These are phyloP conservation scores for Clunio marinus DNA, from an alignment of 2,888 invertebrate species.

Conservation along the genomic window DNA sequence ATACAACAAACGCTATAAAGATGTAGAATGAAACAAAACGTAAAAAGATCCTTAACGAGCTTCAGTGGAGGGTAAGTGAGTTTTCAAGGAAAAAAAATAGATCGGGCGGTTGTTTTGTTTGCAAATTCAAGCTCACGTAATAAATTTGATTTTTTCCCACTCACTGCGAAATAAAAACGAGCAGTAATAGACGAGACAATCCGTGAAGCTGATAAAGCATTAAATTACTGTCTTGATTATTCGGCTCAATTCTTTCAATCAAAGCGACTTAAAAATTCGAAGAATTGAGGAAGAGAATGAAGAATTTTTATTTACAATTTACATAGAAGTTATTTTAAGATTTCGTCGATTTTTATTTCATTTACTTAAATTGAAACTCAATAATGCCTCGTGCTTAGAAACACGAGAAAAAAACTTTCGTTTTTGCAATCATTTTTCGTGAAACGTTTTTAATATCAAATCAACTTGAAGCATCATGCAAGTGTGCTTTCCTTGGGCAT, in stretches of 20 bases:
- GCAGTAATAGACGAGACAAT: background rate
- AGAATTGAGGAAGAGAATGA: background rate
- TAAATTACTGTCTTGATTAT: background rate
- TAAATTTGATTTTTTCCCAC: background rate
- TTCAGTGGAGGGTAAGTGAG: no score
- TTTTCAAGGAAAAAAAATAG: background rate
- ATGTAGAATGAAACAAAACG: background rate
- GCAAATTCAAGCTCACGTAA: background rate
- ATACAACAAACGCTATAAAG: background rate
- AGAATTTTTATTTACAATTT: background rate
- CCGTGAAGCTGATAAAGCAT: background rate
- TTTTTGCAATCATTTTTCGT: background rate
- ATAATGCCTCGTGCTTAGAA: background rate
- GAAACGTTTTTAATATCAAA: no score
- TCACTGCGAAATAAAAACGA: background rate
- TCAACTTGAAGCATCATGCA: no score
- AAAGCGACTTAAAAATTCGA: no score
- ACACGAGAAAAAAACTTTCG: background rate
- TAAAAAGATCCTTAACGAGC: conserved; percentile 26
- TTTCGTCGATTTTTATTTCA: background rate
- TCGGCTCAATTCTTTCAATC: background rate
- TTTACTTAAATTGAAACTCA: background rate
- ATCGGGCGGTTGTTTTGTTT: background rate
- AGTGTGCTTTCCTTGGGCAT: background rate
- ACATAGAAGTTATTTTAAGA: background rate